A percentile compares a stretch with the other conserved stretches of the same genome.
Conservation (phyloP, 2,888 invertebrate genomes). For the Brachypterus glaber region DNA sequence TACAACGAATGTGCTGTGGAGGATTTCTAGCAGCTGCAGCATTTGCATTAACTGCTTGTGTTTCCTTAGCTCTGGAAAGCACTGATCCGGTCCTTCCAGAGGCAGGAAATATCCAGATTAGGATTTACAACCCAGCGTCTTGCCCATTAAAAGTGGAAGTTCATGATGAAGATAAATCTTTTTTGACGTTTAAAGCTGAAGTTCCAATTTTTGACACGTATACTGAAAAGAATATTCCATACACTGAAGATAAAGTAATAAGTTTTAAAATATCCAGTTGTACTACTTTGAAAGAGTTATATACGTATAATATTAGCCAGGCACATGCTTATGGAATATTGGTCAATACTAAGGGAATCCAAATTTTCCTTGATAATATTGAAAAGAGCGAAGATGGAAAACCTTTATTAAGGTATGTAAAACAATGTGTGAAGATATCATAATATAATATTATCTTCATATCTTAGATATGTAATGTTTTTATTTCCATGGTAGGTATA, state of each 20-base stretch:
- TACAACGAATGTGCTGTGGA: slow-evolving; percentile 81
- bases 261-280: slow-evolving; percentile 45
- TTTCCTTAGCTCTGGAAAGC: slow-evolving; percentile 69
- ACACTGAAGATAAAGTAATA: not conserved
- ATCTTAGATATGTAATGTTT: too few relatives aligned
- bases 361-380: slow-evolving; percentile 38
- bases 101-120: slow-evolving; percentile 51
- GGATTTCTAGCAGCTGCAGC: slow-evolving; percentile 77
- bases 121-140: slow-evolving; percentile 59
- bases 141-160: too few relatives aligned
- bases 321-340: slow-evolving; percentile 22
- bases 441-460: too few relatives aligned
- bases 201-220: too few relatives aligned
- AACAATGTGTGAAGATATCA: too few relatives aligned
- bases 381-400: slow-evolving; percentile 48
- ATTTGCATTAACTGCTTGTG: slow-evolving; percentile 80
- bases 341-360: slow-evolving; percentile 12
- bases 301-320: slow-evolving; percentile 14
- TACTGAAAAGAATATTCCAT: too few relatives aligned
- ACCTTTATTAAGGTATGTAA: too few relatives aligned
- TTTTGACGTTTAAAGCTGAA: too few relatives aligned
- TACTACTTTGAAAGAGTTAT: slow-evolving; percentile 8
- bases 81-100: slow-evolving; percentile 52
- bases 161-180: too few relatives aligned
- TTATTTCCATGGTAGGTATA: too few relatives aligned